A percentile compares a stretch with the other conserved stretches of the same genome.
phyloP scores from a whole-genome alignment of 2,113 vertebrate species.

The Ceuthmochares aereus region DNA sequence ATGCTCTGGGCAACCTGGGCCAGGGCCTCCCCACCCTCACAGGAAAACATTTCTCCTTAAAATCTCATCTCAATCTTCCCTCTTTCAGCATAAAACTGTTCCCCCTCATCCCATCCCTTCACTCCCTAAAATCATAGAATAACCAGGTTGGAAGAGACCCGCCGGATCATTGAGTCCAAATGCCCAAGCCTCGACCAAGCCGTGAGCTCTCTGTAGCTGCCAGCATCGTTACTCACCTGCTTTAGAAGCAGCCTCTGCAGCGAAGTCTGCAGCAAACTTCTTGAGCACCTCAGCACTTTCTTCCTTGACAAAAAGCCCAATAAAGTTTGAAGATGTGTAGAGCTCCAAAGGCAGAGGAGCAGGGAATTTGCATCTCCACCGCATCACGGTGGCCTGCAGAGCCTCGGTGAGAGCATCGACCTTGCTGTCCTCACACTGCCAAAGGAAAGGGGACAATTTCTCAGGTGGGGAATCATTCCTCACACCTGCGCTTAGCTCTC shows the following conservation, averaged over 20 bases:
- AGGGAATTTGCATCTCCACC: conserved; percentile 91
- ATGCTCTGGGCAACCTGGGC: no score
- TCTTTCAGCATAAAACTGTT: no score
- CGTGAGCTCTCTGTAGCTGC: neutral
- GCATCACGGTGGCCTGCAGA: conserved; percentile 86
- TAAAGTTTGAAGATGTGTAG: conserved; percentile 95
- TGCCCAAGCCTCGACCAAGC: neutral
- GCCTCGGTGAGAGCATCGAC: conserved; percentile 90
- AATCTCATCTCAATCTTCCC: no score
- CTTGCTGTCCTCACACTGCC: conserved; percentile 93
- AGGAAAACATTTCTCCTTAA: no score
- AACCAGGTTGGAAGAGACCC: no score
- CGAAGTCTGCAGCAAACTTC: conserved; percentile 92
- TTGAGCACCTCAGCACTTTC: conserved; percentile 93
- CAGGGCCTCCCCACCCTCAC: no score
- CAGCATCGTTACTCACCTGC: conserved; percentile 79
- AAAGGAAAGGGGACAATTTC: neutral
- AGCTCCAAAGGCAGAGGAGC: conserved; percentile 92
- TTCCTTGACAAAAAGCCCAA: conserved; percentile 97
- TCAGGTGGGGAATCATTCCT: neutral
- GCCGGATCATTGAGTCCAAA: no score
- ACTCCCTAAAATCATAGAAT: neutral
- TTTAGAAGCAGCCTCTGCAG: conserved; percentile 88
- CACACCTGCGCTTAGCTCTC: neutral
- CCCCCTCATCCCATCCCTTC: no score